These are phyloP conservation scores for Lepidiolamprologus cunningtoni DNA, from an alignment of 2,113 vertebrate genomes.

Conservation along the genomic window DNA sequence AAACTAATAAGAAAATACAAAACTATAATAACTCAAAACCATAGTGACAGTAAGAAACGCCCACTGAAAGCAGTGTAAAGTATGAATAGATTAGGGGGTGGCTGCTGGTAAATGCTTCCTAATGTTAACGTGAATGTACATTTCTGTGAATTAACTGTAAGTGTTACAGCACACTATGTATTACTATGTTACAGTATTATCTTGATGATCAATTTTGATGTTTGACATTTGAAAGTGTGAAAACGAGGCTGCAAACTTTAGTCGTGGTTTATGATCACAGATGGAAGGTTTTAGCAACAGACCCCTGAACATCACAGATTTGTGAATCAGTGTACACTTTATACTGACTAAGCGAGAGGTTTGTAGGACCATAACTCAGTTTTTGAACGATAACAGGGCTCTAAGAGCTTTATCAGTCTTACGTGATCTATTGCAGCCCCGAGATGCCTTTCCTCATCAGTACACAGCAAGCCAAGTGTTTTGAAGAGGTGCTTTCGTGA, in stretches of 20 bases:
- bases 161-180: background rate
- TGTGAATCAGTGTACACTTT: background rate
- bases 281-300: background rate
- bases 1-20: background rate
- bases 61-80: background rate
- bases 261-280: background rate
- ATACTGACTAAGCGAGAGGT: background rate
- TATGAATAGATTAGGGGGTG: background rate
- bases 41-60: background rate
- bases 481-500: constrained; percentile 55
- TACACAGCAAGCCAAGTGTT: background rate
- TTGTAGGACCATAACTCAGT: background rate
- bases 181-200: background rate
- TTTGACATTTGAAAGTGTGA: background rate
- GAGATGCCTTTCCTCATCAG: background rate
- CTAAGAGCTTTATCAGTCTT: background rate
- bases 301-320: background rate
- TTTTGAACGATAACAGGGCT: background rate
- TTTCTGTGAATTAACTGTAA: background rate
- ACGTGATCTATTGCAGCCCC: background rate
- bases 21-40: background rate
- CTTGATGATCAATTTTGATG: background rate
- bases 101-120: background rate
- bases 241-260: background rate
- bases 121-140: rapidly evolving